Base-by-base conservation (phyloP, 2,797 vertebrate species). In the Echeneis naucrates region DNA sequence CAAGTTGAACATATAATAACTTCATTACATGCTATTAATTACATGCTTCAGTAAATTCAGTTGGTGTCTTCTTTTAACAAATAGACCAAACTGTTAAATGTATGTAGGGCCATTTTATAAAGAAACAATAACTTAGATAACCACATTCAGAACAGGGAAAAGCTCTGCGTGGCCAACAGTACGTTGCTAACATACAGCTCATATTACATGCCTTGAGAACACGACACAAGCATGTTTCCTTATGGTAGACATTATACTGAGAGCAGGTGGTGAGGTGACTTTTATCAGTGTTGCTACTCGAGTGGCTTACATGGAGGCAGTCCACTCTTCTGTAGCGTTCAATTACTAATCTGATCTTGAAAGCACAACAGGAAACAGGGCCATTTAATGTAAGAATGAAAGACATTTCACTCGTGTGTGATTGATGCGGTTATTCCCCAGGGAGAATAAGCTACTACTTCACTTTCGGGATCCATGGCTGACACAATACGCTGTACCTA, bases 361-460 rank as follows among this genome's bases (percentile, higher is more conserved):
- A 87, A 81, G 81, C 88, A 87, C 83, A 87, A 86, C 79, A 91
- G 90, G 89, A 93, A 94, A 88, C 91, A 84, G 81, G 80, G 79
- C 89, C 85, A 88, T 92, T 92, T 90, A 78, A 84, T 88, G 80
- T 86, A 87, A 91, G 92, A 94, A 93, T 92, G 87, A 91, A 89
- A 89, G 85, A 91, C 88, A 83, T 87, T 92, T 92, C 88, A 91
- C 86, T 81, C 67, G 63, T 26, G 55, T 87, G 78, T 94, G 95
- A 95, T 91, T 92, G 93, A 95, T 94, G 90, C 81, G 76, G 83
- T 89, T 85, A 90, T 93, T 95, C 90, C 85, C 89, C 68, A 27
- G 84, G 81, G 71, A 87, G 93, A 92, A 92, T 89, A 91, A 94
- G 88, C 89, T 88, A 87, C 92, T 92, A 89, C 87, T 91, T 93